Base-by-base conservation (phyloP, 1,140 invertebrate species). In the Cherax destructor region DNA sequence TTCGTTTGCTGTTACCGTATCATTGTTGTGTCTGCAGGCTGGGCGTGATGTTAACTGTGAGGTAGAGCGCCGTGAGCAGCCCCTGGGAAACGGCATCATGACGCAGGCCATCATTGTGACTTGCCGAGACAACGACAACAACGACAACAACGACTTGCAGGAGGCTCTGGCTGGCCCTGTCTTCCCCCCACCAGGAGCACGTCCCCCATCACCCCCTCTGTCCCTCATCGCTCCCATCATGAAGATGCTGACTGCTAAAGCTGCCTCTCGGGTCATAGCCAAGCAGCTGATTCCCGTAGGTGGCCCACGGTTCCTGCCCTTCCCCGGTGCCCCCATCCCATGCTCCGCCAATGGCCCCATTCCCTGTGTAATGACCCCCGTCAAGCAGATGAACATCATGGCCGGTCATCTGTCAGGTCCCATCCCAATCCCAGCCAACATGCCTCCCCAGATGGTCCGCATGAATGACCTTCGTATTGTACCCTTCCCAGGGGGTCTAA, bases 71-170 rank as follows among this genome's bases (percentile, higher is more conserved):
- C 89, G 89, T n/a, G 83, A 91, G 83, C 74, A 85, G 56, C 89
- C 89, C 47, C 30, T 91, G 4, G 89, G 83, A 4, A 50, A 30
- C 41, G 89, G 89, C 59, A 65, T 91, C 76, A 59, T 91, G 56
- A 85, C 89, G 4, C 81, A 91, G 56, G 83, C 89, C n/a, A 91
- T 91, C 89, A 79, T 91, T 21, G 89, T 91, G 56, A 91, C 89
- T 5, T 91, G 89, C 83, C 47, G 41, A 1, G 87, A 88, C 61
- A 47, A 81, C 4, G 77, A 81, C 41, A 61, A 79, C 47, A 21
- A 50, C 0, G 24, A 80, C 59, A 49, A 50, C 61, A 13, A 69
- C 52, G 47, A 41, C 6, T 16, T 52, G 21, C 72, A 47, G 10
- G n/a, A 74, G 69, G 5, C 5, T 0, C 5, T 21, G 61, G 30